A percentile compares a stretch with the other conserved stretches of the same genome.
These are phyloP conservation scores for Acridotheres tristis DNA, from an alignment of 2,797 vertebrate genomes.

Conservation along the genomic window DNA sequence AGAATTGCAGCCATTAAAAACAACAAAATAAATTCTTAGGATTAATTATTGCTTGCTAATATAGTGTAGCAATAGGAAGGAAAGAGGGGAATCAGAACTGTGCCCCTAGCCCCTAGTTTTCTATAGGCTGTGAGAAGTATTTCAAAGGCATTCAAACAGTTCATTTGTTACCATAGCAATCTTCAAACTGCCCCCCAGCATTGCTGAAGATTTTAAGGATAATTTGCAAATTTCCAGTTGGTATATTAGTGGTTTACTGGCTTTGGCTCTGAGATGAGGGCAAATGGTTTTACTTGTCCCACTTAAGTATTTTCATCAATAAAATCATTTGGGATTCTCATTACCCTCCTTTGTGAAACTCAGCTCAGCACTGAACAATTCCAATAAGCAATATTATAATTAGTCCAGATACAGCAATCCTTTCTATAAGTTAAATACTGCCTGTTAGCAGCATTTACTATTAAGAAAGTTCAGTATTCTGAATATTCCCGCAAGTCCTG, in stretches of 20 bases:
- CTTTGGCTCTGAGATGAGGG: not conserved
- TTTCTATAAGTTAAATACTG: not conserved
- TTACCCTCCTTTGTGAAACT: not conserved
- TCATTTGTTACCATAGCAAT: not conserved
- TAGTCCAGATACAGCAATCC: not conserved
- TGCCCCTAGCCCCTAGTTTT: not conserved
- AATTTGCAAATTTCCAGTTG: not conserved
- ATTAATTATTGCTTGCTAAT: not conserved
- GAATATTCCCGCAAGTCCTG: not conserved
- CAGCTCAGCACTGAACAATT: not conserved
- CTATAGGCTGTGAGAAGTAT: not conserved
- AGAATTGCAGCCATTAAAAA: not conserved
- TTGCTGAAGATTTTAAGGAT: not conserved
- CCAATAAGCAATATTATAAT: not conserved
- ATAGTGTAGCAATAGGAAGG: not conserved
- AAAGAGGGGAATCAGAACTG: not conserved
- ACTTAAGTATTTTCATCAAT: not conserved
- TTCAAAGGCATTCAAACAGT: not conserved
- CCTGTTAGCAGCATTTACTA: not conserved
- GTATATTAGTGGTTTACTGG: not conserved
- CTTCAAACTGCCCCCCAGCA: not conserved
- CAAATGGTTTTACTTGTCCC: not conserved
- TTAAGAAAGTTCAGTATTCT: not conserved
- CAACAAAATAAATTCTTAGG: not conserved
- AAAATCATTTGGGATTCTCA: not conserved